Percentiles rank a stretch among this genome's conserved stretches.
phyloP scores from a whole-genome alignment of 2,113 vertebrate species.

The Machaerirhynchus nigripectus region DNA sequence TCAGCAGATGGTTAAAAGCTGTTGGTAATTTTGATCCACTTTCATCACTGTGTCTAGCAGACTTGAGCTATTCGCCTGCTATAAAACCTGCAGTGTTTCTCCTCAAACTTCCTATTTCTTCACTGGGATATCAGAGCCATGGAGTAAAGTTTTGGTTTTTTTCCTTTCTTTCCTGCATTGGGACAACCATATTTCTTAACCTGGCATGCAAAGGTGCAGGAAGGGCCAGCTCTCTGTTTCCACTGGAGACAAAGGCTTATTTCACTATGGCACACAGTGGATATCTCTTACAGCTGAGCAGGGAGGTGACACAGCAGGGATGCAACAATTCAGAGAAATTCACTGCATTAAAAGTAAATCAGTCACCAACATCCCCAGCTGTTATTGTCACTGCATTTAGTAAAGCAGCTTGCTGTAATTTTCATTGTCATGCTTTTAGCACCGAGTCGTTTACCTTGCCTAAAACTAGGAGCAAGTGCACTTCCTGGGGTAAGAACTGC shows the following conservation, averaged over 20 bases:
- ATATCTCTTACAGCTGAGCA: neutral
- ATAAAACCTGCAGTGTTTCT: constrained; percentile 4
- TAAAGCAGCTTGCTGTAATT: neutral
- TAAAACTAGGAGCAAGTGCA: neutral
- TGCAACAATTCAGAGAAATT: neutral
- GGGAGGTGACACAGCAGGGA: neutral
- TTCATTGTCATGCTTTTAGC: neutral
- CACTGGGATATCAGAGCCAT: neutral
- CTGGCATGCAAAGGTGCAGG: accelerated
- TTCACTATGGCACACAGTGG: neutral
- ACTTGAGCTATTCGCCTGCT: neutral
- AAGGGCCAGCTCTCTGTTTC: neutral
- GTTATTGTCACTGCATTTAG: neutral
- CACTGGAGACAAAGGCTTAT: neutral
- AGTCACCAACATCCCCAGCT: neutral
- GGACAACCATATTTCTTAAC: neutral
- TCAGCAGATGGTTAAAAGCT: constrained; percentile 16
- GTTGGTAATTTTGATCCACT: neutral
- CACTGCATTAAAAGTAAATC: neutral
- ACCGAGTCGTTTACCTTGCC: neutral
- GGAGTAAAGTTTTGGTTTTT: neutral
- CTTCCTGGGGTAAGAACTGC: neutral
- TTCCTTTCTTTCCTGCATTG: neutral
- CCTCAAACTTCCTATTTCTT: constrained; percentile 18
- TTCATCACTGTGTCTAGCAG: constrained; percentile 3